Percentiles rank a stretch among this genome's conserved stretches.
Conservation (phyloP, 2,888 invertebrate species). For the Magallana nippona region DNA sequence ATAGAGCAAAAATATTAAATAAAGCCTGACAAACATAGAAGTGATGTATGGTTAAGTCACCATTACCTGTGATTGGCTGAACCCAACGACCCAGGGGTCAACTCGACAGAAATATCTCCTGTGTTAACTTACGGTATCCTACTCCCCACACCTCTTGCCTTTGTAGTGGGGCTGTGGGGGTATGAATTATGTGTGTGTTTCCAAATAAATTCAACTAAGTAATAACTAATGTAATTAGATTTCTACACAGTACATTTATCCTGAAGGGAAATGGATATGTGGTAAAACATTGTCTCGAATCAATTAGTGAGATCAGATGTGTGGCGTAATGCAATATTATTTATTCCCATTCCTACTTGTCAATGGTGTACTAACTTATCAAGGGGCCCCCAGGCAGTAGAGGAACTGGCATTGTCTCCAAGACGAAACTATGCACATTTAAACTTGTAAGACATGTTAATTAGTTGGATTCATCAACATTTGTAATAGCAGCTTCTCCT, state of each 20-base stretch:
- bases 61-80: constrained; percentile 32
- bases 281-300: constrained; percentile 11
- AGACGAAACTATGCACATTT: not conserved
- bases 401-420: not conserved
- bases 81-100: constrained; percentile 13
- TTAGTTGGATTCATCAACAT: constrained; percentile 29
- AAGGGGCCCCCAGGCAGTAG: not conserved
- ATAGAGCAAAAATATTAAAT: constrained; percentile 18
- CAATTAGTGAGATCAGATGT: constrained; percentile 8
- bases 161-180: not conserved
- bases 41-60: constrained; percentile 25
- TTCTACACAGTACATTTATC: constrained; percentile 2
- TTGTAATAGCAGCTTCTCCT: not conserved
- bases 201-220: not conserved
- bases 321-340: constrained; percentile 6
- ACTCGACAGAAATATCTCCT: not conserved
- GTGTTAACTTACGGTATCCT: not conserved
- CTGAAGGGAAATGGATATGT: constrained; percentile 21
- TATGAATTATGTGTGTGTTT: constrained; percentile 16
- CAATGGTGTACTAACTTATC: constrained; percentile 27
- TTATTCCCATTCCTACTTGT: constrained; percentile 1
- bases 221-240: constrained; percentile 26
- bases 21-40: constrained; percentile 1
- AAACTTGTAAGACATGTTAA: not conserved
- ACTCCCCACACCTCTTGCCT: not conserved